phyloP scores from a whole-genome alignment of 2,797 vertebrate species.

The Eutrigla gurnardus region DNA sequence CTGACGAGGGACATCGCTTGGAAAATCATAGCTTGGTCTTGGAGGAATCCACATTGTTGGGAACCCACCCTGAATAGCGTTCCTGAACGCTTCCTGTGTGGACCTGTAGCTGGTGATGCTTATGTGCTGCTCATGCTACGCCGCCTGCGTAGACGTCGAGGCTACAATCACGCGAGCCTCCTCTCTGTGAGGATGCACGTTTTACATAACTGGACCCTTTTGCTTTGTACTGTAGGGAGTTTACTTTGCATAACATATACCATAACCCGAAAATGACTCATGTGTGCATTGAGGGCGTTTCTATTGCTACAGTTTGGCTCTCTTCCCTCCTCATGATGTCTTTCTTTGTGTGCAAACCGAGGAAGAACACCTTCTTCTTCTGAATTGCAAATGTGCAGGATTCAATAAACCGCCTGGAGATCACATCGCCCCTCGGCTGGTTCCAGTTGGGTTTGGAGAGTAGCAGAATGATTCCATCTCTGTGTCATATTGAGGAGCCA shows the following conservation, averaged over 20 bases:
- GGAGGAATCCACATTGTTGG: not conserved
- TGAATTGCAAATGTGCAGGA: not conserved
- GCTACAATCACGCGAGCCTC: no score
- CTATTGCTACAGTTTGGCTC: not conserved
- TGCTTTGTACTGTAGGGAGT: no score
- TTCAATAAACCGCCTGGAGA: not conserved
- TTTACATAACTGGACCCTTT: not conserved
- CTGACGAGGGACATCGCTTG: not conserved
- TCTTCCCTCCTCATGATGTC: no score
- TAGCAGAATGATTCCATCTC: not conserved
- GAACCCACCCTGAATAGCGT: not conserved
- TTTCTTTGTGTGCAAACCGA: no score
- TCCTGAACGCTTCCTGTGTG: not conserved
- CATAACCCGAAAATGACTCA: no score
- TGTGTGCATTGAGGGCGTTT: not conserved
- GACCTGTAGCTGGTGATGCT: not conserved
- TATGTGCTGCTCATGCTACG: not conserved
- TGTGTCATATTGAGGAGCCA: conserved; percentile 32
- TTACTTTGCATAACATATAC: no score
- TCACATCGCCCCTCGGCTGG: not conserved
- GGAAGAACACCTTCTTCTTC: no score
- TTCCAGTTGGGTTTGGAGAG: not conserved
- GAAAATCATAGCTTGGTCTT: not conserved
- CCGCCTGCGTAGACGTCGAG: no score
- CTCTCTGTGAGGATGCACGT: not conserved